phyloP scores from a whole-genome alignment of 2,113 vertebrate species.

The Trogon surrucura region DNA sequence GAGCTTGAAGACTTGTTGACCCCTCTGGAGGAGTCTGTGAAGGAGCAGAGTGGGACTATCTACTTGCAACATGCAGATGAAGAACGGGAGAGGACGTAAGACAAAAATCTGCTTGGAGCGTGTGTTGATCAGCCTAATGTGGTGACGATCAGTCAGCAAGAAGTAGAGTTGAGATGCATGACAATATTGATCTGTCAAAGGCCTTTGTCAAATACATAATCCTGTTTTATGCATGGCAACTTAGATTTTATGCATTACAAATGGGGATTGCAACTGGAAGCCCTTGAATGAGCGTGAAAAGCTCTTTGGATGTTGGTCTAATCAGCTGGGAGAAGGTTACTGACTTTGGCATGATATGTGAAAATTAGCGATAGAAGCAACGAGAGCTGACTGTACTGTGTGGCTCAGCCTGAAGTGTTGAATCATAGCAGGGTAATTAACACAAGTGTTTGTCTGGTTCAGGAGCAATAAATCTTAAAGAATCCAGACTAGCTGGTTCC shows the following conservation, averaged over 20 bases:
- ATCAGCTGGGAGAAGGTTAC: background rate
- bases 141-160: background rate
- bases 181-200: background rate
- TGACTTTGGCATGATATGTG: background rate
- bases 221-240: background rate
- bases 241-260: background rate
- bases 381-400: background rate
- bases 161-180: background rate
- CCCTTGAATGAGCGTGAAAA: background rate
- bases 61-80: conserved; percentile 97
- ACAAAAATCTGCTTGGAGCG: background rate
- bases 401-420: background rate
- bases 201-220: background rate
- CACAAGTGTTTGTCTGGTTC: background rate
- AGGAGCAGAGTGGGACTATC: conserved; percentile 95
- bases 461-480: background rate
- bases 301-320: background rate
- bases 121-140: background rate
- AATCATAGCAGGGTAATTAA: background rate
- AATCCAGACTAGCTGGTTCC: background rate
- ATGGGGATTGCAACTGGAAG: background rate
- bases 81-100: conserved; percentile 91
- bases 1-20: conserved; percentile 93
- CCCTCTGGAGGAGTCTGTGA: conserved; percentile 92
- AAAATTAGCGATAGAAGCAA: background rate